phyloP scores from a whole-genome alignment of 2,113 vertebrate genomes.

The Neomonachus schauinslandi region DNA sequence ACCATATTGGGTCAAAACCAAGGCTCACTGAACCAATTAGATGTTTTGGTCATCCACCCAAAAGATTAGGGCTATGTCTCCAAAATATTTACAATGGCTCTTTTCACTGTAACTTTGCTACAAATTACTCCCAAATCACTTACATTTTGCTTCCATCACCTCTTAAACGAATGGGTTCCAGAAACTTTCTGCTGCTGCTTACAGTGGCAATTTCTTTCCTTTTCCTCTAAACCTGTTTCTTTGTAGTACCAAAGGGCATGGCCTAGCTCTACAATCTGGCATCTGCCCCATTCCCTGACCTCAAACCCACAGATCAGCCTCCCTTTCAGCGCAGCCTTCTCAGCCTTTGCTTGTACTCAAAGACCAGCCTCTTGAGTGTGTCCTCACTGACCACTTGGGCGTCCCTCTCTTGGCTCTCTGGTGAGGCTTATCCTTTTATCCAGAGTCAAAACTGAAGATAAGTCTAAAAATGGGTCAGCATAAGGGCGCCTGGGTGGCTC shows the following conservation, averaged over 20 bases:
- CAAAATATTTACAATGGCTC: conserved; percentile 10
- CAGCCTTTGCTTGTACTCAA: background rate
- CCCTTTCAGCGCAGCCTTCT: background rate
- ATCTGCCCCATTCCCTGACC: background rate
- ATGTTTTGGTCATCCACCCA: background rate
- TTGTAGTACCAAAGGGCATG: background rate
- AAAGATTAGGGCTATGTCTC: background rate
- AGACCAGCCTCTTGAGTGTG: background rate
- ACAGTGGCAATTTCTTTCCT: background rate
- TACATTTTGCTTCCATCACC: background rate
- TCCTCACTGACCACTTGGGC: background rate
- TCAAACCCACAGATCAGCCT: background rate
- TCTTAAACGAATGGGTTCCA: background rate
- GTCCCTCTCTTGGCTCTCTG: background rate
- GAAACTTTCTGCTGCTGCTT: background rate
- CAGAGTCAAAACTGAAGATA: background rate
- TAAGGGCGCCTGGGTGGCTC: background rate
- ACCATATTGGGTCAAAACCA: conserved; percentile 69
- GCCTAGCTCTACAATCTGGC: background rate
- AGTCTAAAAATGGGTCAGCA: background rate
- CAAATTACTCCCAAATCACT: background rate
- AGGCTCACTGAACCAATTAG: background rate
- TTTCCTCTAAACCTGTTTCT: background rate
- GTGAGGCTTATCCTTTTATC: background rate
- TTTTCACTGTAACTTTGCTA: background rate